Evolutionary conservation across 2,113 vertebrate species (phyloP).

Genomic region (Macroglossus sobrinus): DNA sequence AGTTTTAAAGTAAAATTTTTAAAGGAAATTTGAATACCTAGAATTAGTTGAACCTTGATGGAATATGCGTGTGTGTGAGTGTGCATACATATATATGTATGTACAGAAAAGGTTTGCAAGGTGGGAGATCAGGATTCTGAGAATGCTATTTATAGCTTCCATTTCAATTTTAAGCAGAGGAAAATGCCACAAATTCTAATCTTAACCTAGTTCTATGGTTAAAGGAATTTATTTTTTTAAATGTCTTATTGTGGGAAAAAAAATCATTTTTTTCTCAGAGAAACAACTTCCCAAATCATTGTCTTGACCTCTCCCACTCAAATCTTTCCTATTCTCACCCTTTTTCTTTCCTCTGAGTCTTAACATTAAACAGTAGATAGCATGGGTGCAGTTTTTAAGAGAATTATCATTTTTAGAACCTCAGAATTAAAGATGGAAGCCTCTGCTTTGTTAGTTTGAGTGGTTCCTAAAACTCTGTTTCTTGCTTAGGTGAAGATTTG

Average conservation of each 20-base stretch:
- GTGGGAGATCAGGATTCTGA: neutral
- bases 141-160: neutral
- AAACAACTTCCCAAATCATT: neutral
- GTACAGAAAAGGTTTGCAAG: neutral
- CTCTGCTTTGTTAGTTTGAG: neutral
- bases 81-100: neutral
- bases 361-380: neutral
- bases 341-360: neutral
- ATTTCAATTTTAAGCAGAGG: neutral
- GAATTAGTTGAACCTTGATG: conserved; percentile 65
- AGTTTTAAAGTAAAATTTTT: conserved; percentile 73
- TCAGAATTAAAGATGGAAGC: neutral
- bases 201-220: neutral
- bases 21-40: conserved; percentile 72
- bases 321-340: neutral
- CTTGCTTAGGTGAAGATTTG: neutral
- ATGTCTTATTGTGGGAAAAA: neutral
- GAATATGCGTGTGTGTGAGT: neutral
- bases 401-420: conserved; percentile 7
- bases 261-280: neutral
- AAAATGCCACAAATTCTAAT: conserved; percentile 2
- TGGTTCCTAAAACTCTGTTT: neutral
- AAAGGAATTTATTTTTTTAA: neutral
- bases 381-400: neutral
- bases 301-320: neutral